Conservation (phyloP, 2,113 vertebrate species). For the Burhinus oedicnemus region DNA sequence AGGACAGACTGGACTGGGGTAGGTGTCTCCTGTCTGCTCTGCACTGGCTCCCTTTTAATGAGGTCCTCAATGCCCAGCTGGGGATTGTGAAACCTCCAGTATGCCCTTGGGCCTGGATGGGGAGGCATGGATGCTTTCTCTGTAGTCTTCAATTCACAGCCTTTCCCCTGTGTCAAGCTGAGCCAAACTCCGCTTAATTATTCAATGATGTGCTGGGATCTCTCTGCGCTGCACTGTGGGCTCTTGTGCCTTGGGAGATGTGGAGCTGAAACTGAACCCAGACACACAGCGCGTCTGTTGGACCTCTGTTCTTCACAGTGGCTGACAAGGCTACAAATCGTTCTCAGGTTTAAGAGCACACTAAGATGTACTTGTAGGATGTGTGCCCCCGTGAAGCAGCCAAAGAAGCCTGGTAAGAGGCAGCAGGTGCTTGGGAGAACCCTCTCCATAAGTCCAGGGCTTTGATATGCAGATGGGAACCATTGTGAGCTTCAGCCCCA, state of each 20-base stretch:
- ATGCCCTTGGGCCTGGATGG: neutral
- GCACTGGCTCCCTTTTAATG: neutral
- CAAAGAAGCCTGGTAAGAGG: neutral
- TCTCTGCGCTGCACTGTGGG: neutral
- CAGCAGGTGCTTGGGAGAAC: neutral
- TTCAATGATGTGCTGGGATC: neutral
- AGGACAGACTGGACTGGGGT: neutral
- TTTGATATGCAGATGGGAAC: slow-evolving; percentile 57
- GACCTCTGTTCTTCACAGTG: neutral
- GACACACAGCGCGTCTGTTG: accelerated
- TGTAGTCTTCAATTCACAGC: neutral
- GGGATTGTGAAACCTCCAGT: neutral
- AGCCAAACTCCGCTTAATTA: neutral
- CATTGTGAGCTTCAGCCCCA: slow-evolving; percentile 44
- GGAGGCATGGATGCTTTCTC: neutral
- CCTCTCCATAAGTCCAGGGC: slow-evolving; percentile 35
- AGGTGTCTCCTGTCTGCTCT: neutral
- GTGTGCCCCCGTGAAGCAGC: neutral
- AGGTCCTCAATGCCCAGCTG: neutral
- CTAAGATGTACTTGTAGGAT: neutral
- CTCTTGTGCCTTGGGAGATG: neutral
- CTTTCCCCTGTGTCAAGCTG: neutral
- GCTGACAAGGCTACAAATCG: neutral
- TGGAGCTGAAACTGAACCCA: neutral
- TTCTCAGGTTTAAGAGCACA: neutral